phyloP scores from a whole-genome alignment of 1,140 invertebrate genomes.

The Neodiprion lecontei region DNA sequence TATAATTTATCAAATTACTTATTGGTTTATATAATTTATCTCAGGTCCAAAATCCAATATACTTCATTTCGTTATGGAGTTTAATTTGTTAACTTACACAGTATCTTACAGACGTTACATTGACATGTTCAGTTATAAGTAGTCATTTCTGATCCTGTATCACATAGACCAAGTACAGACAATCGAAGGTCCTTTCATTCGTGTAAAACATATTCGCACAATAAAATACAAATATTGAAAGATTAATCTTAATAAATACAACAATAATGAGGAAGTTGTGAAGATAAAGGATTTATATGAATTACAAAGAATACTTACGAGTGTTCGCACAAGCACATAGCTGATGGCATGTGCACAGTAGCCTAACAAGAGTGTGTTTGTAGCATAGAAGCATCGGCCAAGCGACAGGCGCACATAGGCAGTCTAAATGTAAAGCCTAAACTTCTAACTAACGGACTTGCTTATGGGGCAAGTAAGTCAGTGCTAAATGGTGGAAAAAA shows the following conservation, averaged over 20 bases:
- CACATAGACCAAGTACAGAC: too few species aligned
- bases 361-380: conserved; percentile 55
- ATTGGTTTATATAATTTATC: too few species aligned
- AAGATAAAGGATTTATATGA: background rate
- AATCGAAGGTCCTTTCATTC: too few species aligned
- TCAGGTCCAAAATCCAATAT: too few species aligned
- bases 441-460: conserved; percentile 48
- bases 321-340: conserved; percentile 3
- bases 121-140: too few species aligned
- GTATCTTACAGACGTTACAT: too few species aligned
- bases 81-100: too few species aligned
- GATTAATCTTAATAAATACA: background rate
- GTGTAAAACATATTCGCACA: too few species aligned
- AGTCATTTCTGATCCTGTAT: too few species aligned
- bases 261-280: background rate
- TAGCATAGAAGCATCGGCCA: conserved; percentile 56
- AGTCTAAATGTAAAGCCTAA: conserved; percentile 58
- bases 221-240: too few species aligned
- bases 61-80: too few species aligned
- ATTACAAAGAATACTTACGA: conserved; percentile 6
- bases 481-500: conserved; percentile 49
- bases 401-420: conserved; percentile 50
- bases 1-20: too few species aligned
- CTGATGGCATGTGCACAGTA: background rate
- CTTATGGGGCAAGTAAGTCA: conserved; percentile 46